Percentiles rank a stretch among this genome's conserved stretches.
Conservation (phyloP, 2,888 invertebrate genomes). For the Drosophila neotestacea region DNA sequence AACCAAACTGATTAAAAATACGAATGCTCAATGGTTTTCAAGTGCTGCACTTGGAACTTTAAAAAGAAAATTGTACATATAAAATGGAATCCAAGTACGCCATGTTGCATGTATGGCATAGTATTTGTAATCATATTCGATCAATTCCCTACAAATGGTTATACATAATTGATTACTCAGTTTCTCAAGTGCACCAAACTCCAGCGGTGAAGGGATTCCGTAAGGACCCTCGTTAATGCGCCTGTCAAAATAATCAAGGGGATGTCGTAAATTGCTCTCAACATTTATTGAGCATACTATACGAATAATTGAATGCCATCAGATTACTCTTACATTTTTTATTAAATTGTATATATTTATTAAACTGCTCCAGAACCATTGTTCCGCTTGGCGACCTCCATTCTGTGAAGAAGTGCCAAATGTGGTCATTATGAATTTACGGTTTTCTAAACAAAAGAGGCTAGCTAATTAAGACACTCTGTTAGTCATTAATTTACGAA, state of each 20-base stretch:
- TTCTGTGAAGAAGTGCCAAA: slow-evolving; percentile 13
- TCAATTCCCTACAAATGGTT: slow-evolving; percentile 49
- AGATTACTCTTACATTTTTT: neutral
- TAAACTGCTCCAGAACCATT: neutral
- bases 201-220: slow-evolving; percentile 4
- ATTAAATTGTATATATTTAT: slow-evolving; percentile 8
- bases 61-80: slow-evolving; percentile 41
- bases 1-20: slow-evolving; percentile 62
- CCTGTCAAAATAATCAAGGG: slow-evolving; percentile 69
- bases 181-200: slow-evolving; percentile 55
- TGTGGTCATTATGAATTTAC: slow-evolving; percentile 30
- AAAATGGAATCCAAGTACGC: slow-evolving; percentile 43
- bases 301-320: slow-evolving; percentile 5
- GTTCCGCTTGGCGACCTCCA: slow-evolving; percentile 9
- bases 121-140: slow-evolving; percentile 24
- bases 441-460: slow-evolving; percentile 30
- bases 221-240: slow-evolving; percentile 61
- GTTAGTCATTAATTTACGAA: slow-evolving; percentile 32
- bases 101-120: slow-evolving; percentile 39
- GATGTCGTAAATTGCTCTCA: slow-evolving; percentile 69
- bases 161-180: slow-evolving; percentile 32
- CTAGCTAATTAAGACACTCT: slow-evolving; percentile 61
- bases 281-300: slow-evolving; percentile 27
- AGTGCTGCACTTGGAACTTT: slow-evolving; percentile 61
- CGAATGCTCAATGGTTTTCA: slow-evolving; percentile 48